Conservation (phyloP, 2,888 invertebrate species). For the Blastobasis lacticolella region DNA sequence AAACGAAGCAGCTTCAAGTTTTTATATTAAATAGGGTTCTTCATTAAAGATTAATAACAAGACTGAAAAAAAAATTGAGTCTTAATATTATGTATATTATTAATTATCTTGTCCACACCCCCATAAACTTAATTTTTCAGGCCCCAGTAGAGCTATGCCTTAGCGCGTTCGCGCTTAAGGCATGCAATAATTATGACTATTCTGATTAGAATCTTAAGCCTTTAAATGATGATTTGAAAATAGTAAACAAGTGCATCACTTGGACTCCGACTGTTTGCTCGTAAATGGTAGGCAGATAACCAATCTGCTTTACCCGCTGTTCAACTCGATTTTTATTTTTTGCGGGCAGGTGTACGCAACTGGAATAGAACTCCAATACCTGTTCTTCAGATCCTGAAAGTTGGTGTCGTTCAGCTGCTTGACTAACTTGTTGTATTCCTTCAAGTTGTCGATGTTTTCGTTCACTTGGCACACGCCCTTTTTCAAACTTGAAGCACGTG, state of each 20-base stretch:
- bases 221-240: no score
- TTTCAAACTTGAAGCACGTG: conserved; percentile 1
- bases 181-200: no score
- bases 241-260: neutral
- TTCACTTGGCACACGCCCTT: conserved; percentile 1
- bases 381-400: neutral
- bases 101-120: no score
- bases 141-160: no score
- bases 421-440: neutral
- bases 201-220: no score
- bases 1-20: no score
- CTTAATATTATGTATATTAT: no score
- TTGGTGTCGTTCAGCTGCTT: neutral
- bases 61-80: no score
- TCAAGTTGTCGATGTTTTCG: neutral
- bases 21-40: no score
- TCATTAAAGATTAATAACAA: no score
- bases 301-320: neutral
- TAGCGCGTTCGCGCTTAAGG: no score
- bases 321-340: neutral
- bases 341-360: conserved; percentile 1
- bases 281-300: neutral
- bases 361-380: neutral
- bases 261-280: neutral
- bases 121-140: no score